Conservation (phyloP, 1,140 invertebrate species). For the Drosophila tristis region DNA sequence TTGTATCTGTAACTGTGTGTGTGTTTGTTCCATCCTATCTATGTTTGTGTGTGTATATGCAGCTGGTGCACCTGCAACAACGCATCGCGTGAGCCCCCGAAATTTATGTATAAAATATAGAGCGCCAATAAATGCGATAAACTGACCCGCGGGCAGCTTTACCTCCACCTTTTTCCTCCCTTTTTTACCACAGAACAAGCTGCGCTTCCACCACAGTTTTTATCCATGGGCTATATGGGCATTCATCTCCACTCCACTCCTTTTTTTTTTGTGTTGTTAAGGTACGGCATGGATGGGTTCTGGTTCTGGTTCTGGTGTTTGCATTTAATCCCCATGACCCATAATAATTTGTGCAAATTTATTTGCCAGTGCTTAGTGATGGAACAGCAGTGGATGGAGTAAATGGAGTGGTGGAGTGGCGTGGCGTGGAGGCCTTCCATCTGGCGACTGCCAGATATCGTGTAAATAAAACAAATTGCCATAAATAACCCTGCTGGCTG, state of each 20-base stretch:
- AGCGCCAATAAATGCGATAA: constrained; percentile 74
- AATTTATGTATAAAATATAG: constrained; percentile 79
- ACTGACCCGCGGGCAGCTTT: constrained; percentile 53
- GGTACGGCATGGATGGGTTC: too few relatives aligned
- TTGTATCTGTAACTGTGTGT: constrained; percentile 9
- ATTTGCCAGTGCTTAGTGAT: constrained; percentile 74
- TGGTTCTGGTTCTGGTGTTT: constrained; percentile 21
- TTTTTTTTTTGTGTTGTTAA: constrained; percentile 8
- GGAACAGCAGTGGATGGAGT: neutral
- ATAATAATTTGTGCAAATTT: constrained; percentile 82
- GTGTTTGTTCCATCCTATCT: too few relatives aligned
- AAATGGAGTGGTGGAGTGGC: neutral
- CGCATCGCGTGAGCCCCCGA: constrained; percentile 29
- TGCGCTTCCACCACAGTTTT: constrained; percentile 2
- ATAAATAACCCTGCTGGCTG: constrained; percentile 77
- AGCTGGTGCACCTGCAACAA: constrained; percentile 58
- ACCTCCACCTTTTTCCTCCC: neutral
- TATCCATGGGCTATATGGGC: constrained; percentile 50
- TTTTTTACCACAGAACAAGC: constrained; percentile 7
- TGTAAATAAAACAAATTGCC: constrained; percentile 83
- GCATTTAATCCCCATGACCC: constrained; percentile 71
- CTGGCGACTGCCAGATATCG: constrained; percentile 76
- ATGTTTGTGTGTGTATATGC: constrained; percentile 4
- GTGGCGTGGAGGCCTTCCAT: constrained; percentile 23
- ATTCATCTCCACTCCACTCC: neutral